These are phyloP conservation scores for Pandemis heparana DNA, from an alignment of 2,888 invertebrate genomes.

Conservation along the genomic window DNA sequence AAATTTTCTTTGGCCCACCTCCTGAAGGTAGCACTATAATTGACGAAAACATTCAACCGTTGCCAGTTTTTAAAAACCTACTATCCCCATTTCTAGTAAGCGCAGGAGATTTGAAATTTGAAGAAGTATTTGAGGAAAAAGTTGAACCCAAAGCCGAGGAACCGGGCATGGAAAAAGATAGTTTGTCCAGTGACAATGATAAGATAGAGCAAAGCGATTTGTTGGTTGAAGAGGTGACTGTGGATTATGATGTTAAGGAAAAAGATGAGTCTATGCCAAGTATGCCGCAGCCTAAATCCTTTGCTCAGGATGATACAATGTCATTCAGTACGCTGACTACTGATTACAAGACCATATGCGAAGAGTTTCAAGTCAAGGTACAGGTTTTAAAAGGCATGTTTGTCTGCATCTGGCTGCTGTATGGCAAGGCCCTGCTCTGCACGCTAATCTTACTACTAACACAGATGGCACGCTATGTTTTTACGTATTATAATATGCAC, in stretches of 20 bases:
- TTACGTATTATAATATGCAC: slow-evolving; percentile 54
- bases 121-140: slow-evolving; percentile 62
- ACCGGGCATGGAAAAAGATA: slow-evolving; percentile 55
- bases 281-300: slow-evolving; percentile 66
- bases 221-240: slow-evolving; percentile 73
- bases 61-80: slow-evolving; percentile 71
- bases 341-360: slow-evolving; percentile 90
- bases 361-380: slow-evolving; percentile 90
- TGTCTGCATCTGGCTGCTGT: slow-evolving; percentile 54
- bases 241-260: slow-evolving; percentile 66
- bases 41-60: slow-evolving; percentile 60
- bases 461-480: slow-evolving; percentile 60
- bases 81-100: slow-evolving; percentile 75
- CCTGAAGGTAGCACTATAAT: slow-evolving; percentile 71
- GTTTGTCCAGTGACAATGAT: slow-evolving; percentile 58
- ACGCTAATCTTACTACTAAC: slow-evolving; percentile 56
- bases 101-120: slow-evolving; percentile 63
- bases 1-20: slow-evolving; percentile 79
- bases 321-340: slow-evolving; percentile 87
- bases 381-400: slow-evolving; percentile 56
- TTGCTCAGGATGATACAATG: slow-evolving; percentile 69
- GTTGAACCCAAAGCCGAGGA: slow-evolving; percentile 54
- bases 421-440: slow-evolving; percentile 49
- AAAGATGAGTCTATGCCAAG: slow-evolving; percentile 57
- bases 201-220: slow-evolving; percentile 72